Base-by-base conservation (phyloP, 2,113 vertebrate species). In the Vanacampus margaritifer region DNA sequence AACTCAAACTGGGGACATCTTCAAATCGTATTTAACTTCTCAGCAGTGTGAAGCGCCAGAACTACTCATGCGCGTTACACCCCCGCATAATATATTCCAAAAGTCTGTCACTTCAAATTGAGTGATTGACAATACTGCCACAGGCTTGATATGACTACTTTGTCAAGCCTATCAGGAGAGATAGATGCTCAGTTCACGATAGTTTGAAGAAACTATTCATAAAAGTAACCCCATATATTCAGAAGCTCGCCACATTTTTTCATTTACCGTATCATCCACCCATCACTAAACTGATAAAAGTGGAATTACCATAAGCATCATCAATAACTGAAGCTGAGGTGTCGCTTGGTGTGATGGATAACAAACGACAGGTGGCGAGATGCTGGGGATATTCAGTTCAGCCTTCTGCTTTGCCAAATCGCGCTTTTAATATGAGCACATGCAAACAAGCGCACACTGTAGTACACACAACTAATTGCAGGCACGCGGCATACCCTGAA, bases 221-320 rank as follows among this genome's bases (percentile, higher is more conserved):
- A 84, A 86, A 78, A 72, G 65, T 78, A 86, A 83, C 72, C 63
- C 78, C 83, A 68, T 54, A 80, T 73, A 67, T 87, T 79, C 74
- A 39, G 79, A 78, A 56, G 23, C 28, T 75, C 35, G 70, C 80
- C 71, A 71, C 75, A 74, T 84, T 56, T 41, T 75, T 69, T 84
- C 84, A 78, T 67, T 74, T 74, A 24, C 59, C 53, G 66, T 80
- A 87, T 87, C 85, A 75, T 60, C 75, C 69, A 76, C 69, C 79
- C 67, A 84, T 86, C 84, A 57, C 65, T 51, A 17, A 74, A 58
- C 69, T 77, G 87, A 87, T 85, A 82, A 71, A 84, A 79, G 73
- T 69, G 64, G 82, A 84, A 87, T 87, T 83, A 76, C 75, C 79
- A 81, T 79, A 78, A 63, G n/a, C 75, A 58, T 75, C 85, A 87